A percentile compares a stretch with the other conserved stretches of the same genome.
phyloP scores from a whole-genome alignment of 92 coral and sea anemone species.

The Parazoanthus atlanticus region DNA sequence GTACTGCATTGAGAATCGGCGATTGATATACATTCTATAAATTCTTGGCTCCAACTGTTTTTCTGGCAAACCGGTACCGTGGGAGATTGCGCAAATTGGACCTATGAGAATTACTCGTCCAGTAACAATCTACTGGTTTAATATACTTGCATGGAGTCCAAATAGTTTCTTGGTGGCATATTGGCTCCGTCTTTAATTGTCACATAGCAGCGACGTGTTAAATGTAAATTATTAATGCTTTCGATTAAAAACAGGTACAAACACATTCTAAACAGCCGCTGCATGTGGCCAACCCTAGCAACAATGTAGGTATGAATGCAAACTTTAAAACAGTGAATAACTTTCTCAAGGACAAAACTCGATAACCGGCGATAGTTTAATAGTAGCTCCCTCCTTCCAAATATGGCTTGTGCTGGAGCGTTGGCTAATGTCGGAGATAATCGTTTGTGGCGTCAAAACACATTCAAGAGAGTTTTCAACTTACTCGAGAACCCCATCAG shows the following conservation, averaged over 20 bases:
- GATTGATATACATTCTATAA: neutral
- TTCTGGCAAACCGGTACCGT: neutral
- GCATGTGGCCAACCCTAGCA: conserved; percentile 35
- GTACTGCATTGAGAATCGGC: too few relatives aligned
- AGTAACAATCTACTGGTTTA: neutral
- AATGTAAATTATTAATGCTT: conserved; percentile 26
- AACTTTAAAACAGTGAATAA: neutral
- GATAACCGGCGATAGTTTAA: neutral
- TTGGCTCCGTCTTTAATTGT: neutral
- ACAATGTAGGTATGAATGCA: neutral
- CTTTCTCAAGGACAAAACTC: neutral
- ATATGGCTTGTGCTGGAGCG: neutral
- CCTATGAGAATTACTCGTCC: neutral
- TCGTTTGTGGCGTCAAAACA: conserved; percentile 50
- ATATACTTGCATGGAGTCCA: neutral
- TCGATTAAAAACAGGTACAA: neutral
- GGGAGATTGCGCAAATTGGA: too few relatives aligned
- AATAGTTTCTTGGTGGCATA: neutral
- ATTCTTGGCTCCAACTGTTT: neutral
- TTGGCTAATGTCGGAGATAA: neutral
- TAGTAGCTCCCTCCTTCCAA: neutral
- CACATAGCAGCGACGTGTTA: neutral
- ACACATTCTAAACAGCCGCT: neutral
- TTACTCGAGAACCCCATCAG: conserved; percentile 59
- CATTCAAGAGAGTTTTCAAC: conserved; percentile 72